phyloP scores from a whole-genome alignment of 1,140 invertebrate genomes.

The Macrobrachium rosenbergii region DNA sequence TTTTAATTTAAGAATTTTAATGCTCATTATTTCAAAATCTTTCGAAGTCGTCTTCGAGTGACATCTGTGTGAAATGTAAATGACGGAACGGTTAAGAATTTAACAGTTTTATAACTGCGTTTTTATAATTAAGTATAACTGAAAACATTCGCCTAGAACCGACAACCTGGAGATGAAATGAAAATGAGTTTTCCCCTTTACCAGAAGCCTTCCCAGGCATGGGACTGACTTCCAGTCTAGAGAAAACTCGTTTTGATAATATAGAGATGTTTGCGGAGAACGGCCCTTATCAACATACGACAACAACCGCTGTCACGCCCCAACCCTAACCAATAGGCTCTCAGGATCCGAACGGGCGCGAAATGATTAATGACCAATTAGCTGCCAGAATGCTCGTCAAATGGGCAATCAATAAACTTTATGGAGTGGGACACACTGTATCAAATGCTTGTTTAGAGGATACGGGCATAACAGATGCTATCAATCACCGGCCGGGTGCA shows the following conservation, averaged over 20 bases:
- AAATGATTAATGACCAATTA: slow-evolving; percentile 62
- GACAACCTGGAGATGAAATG: no score
- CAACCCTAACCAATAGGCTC: slow-evolving; percentile 54
- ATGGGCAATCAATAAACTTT: slow-evolving; percentile 60
- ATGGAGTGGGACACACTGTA: slow-evolving; percentile 59
- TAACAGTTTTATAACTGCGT: no score
- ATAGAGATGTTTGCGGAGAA: slow-evolving; percentile 10
- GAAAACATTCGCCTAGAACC: no score
- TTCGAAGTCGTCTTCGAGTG: no score
- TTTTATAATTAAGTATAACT: no score
- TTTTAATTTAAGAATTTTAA: no score
- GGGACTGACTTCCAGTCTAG: no score
- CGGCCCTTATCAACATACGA: not conserved
- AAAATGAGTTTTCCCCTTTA: no score
- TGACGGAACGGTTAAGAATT: no score
- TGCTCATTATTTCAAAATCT: no score
- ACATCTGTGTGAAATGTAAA: no score
- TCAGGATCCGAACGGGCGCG: slow-evolving; percentile 50
- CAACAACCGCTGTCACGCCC: slow-evolving; percentile 42
- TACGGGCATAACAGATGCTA: slow-evolving; percentile 35
- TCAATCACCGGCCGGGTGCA: slow-evolving; percentile 33
- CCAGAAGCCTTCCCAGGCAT: no score
- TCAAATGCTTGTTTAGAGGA: slow-evolving; percentile 55
- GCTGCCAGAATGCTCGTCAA: slow-evolving; percentile 56
- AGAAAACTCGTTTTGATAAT: not conserved